Percentiles rank a stretch among this genome's conserved stretches.
Evolutionary conservation across 37 sponge, comb jelly and placozoan genomes (phyloP).

Genomic region (Spongilla lacustris): DNA sequence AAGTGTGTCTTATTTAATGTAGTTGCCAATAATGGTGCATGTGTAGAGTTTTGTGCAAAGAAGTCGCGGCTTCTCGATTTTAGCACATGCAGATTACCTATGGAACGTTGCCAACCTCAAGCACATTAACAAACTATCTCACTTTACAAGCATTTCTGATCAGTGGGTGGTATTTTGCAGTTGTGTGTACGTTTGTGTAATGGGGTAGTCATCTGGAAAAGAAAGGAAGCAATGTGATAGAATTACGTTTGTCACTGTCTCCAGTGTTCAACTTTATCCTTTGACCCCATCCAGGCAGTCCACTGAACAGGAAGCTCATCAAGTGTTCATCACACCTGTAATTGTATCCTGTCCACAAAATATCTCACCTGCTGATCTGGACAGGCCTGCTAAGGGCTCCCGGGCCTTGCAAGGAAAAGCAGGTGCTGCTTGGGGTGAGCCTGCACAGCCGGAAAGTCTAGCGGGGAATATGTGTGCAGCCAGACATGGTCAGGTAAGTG

Average conservation of each 20-base stretch:
- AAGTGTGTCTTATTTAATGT: not conserved
- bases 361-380: not conserved
- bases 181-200: too few species aligned
- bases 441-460: not conserved
- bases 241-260: too few species aligned
- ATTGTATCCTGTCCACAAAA: not conserved
- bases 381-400: not conserved
- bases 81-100: too few species aligned
- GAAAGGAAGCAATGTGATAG: too few species aligned
- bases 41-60: too few species aligned
- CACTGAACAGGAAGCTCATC: not conserved
- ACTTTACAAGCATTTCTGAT: too few species aligned
- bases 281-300: not conserved
- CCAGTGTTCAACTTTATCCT: too few species aligned
- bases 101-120: not conserved
- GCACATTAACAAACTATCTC: not conserved
- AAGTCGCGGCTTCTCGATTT: too few species aligned
- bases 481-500: not conserved
- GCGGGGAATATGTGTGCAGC: not conserved
- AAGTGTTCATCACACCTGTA: not conserved
- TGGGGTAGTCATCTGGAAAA: too few species aligned
- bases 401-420: not conserved
- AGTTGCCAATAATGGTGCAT: too few species aligned
- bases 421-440: too few species aligned
- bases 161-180: too few species aligned